phyloP scores from a whole-genome alignment of 1,140 invertebrate species.

The Calosoma granatense region DNA sequence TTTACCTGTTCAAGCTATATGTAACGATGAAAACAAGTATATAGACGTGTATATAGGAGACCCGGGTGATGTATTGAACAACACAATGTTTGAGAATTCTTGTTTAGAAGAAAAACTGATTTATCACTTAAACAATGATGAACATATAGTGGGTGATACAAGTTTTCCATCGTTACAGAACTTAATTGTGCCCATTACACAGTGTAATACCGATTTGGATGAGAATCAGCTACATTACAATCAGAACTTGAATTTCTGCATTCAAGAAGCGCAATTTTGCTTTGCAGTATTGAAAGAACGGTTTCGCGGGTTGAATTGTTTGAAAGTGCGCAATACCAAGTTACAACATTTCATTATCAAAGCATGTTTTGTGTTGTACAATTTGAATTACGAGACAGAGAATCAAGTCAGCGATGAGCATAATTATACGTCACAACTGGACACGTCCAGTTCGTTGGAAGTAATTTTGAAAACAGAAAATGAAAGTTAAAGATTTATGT shows the following conservation, averaged over 20 bases:
- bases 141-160: neutral
- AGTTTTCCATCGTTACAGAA: neutral
- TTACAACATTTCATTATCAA: neutral
- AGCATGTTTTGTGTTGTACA: neutral
- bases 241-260: neutral
- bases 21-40: neutral
- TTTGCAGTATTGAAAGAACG: neutral
- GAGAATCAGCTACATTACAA: neutral
- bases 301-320: neutral
- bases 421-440: neutral
- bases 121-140: neutral
- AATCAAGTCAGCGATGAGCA: neutral
- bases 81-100: neutral
- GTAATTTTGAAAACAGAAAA: neutral
- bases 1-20: neutral
- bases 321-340: neutral
- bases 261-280: neutral
- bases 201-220: neutral
- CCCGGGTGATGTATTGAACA: neutral
- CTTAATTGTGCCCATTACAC: neutral
- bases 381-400: neutral
- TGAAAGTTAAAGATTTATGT: no score
- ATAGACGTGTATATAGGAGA: neutral
- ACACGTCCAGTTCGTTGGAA: neutral
- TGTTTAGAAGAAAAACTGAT: neutral